These are phyloP conservation scores for Eubasilissa splendida DNA, from an alignment of 2,888 invertebrate species.

Conservation along the genomic window DNA sequence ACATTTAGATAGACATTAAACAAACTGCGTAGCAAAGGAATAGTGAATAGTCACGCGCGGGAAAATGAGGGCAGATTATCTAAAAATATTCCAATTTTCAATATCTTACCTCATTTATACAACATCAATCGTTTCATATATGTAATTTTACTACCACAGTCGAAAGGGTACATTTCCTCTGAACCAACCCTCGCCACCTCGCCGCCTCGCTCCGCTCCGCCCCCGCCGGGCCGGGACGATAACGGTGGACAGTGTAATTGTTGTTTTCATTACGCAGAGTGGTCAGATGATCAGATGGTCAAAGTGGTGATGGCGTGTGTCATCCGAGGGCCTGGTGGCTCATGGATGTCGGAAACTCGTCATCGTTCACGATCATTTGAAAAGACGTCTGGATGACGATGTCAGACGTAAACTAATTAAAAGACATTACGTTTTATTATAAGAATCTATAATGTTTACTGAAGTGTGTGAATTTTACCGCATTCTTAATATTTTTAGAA, in stretches of 20 bases:
- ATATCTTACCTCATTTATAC: no score
- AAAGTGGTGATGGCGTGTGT: slow-evolving; percentile 17
- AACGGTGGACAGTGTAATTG: slow-evolving; percentile 42
- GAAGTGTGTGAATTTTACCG: no score
- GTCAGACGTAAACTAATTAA: no score
- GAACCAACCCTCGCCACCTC: neutral
- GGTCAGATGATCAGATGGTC: slow-evolving; percentile 40
- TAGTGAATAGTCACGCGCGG: no score
- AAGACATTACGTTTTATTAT: no score
- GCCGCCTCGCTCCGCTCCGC: neutral
- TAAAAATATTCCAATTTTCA: no score
- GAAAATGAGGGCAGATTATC: no score
- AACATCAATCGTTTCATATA: no score
- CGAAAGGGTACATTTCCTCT: neutral
- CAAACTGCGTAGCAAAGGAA: no score
- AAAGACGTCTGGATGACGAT: neutral
- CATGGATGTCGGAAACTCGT: neutral
- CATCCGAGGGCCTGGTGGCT: neutral
- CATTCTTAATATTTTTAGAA: no score
- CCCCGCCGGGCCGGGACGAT: neutral
- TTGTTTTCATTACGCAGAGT: slow-evolving; percentile 52
- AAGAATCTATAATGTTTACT: no score
- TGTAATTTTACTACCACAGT: neutral
- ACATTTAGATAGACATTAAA: no score
- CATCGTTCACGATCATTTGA: neutral